Evolutionary conservation across 1,140 invertebrate genomes (phyloP).

Genomic region (Saccostrea cuccullata): DNA sequence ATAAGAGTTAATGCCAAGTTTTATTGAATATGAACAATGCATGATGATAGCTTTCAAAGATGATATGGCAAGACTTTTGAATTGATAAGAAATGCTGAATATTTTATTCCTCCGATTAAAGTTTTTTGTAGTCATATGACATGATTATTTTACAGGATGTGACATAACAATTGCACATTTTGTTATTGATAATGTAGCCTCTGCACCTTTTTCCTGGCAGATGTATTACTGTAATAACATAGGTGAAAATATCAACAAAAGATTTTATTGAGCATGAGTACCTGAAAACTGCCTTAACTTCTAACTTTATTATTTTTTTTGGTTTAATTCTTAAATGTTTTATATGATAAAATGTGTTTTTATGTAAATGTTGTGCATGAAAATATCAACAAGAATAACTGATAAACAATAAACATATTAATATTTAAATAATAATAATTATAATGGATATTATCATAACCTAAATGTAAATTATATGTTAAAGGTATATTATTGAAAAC

Average conservation of each 20-base stretch:
- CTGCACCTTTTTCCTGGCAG: neutral
- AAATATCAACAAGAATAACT: neutral
- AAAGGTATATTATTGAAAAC: neutral
- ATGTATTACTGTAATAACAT: constrained; percentile 4
- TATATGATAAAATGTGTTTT: neutral
- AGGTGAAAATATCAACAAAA: neutral
- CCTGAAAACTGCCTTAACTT: neutral
- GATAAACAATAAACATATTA: neutral
- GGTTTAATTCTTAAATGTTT: neutral
- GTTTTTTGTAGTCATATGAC: neutral
- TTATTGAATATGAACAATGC: neutral
- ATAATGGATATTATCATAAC: neutral
- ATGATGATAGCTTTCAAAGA: neutral
- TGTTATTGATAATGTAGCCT: constrained; percentile 9
- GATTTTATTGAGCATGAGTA: constrained; percentile 19
- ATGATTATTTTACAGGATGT: constrained; percentile 21
- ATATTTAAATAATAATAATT: neutral
- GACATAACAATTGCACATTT: constrained; percentile 26
- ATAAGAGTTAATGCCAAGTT: neutral
- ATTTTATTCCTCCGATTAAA: neutral
- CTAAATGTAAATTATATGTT: neutral
- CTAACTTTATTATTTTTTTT: constrained; percentile 3
- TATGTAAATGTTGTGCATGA: constrained; percentile 8
- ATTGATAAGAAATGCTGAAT: neutral
- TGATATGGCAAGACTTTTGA: neutral